Base-by-base conservation (phyloP, 2,888 invertebrate species). In the Drosophila kanekoi region DNA sequence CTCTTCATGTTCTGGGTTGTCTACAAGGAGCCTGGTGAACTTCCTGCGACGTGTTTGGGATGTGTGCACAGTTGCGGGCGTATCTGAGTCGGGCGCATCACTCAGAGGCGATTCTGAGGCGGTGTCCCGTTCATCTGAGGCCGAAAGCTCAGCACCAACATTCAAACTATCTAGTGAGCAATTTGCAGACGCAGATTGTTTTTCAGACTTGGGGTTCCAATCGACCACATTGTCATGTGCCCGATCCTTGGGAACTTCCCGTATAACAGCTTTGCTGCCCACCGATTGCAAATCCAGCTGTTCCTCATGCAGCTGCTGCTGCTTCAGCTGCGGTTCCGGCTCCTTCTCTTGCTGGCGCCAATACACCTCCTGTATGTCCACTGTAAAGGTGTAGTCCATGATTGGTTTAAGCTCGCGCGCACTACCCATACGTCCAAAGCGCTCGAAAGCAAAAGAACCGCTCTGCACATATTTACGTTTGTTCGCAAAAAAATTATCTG, bases 341-440 rank as follows among this genome's bases (percentile, higher is more conserved):
- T 37, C 3, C 33, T 20, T 40, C 18, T 38, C 60, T 20, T 63
- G 40, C 35, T 68, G 79, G 0, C 65, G 64, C 44, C 82, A 72
- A 13, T 74, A 65, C 14, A 73, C 43, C 20, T 79, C 74, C 61
- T 77, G 68, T 18, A 91, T 63, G 49, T 88, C 70, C 66, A 84
- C 77, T 11, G 72, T 75, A 18, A 91, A 90, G 0, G 74, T 69
- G 53, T 71, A 91, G 20, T 91, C 91, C 54, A 91, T 79, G 0
- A 77, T 77, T 0, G 91, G 91, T 33, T 81, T 87, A 5, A 59
- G 44, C 3, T 81, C 76, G 32, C 76, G 60, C 1, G 79, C 75
- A 37, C 78, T 84, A 33, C 65, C 57, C 44, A 53, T 56, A 11
- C 81, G 75, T 13, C 77, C 79, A 3, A 83, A 62, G 2, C 79